phyloP scores from a whole-genome alignment of 2,113 vertebrate genomes.

The Chaetodon trifascialis region DNA sequence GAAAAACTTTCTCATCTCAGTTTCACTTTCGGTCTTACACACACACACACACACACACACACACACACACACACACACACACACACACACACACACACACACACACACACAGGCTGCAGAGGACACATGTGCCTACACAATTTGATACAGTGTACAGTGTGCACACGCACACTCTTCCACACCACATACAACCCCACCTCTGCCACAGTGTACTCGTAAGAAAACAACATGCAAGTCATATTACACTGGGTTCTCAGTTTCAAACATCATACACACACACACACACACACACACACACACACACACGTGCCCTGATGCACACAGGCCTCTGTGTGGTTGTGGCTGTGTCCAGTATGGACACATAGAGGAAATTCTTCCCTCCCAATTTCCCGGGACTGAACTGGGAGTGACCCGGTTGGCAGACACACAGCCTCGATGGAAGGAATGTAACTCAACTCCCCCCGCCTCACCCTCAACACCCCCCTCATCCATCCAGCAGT shows the following conservation, averaged over 20 bases:
- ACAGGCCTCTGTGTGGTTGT: constrained; percentile 56
- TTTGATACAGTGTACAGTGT: constrained; percentile 22
- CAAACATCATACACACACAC: constrained; percentile 25
- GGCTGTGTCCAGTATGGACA: constrained; percentile 68
- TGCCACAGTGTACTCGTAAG: constrained; percentile 13
- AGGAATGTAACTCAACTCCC: constrained; percentile 87
- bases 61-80: not conserved
- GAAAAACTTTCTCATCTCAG: not conserved
- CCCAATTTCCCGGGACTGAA: constrained; percentile 86
- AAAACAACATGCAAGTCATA: constrained; percentile 58
- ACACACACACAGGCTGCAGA: not conserved
- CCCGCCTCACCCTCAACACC: constrained; percentile 43
- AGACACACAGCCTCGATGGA: constrained; percentile 79
- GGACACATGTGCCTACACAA: constrained; percentile 13
- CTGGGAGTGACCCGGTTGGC: constrained; percentile 85
- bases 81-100: not conserved
- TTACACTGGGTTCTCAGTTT: constrained; percentile 49
- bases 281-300: constrained; percentile 23
- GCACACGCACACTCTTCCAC: constrained; percentile 27
- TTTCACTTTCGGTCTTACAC: not conserved
- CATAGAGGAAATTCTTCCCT: constrained; percentile 80
- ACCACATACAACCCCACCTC: constrained; percentile 1
- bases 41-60: not conserved
- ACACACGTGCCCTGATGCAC: constrained; percentile 19
- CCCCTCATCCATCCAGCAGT: constrained; percentile 67